Evolutionary conservation across 2,113 vertebrate genomes (phyloP).

Genomic region (Pardalotus punctatus): DNA sequence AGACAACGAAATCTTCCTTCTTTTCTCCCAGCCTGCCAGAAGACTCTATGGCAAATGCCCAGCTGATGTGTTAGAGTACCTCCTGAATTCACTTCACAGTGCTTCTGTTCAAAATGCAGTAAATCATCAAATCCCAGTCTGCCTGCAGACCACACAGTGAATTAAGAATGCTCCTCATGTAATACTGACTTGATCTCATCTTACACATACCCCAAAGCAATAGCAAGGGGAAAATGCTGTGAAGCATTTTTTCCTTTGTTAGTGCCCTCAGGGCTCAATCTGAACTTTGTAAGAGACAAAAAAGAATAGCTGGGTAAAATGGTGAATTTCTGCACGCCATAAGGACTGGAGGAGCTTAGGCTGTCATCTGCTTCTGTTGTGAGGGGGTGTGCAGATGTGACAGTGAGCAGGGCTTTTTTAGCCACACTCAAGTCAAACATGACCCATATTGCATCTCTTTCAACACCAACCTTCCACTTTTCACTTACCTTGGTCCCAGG

Average conservation of each 20-base stretch:
- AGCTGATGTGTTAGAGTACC: not conserved
- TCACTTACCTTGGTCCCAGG: not conserved
- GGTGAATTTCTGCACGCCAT: slow-evolving; percentile 5
- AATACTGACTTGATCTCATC: slow-evolving; percentile 58
- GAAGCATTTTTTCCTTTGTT: slow-evolving; percentile 65
- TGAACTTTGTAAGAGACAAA: slow-evolving; percentile 62
- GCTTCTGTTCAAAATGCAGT: slow-evolving; percentile 6
- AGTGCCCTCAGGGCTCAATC: slow-evolving; percentile 57
- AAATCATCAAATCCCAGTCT: slow-evolving; percentile 8
- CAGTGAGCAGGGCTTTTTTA: not conserved
- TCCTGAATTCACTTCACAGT: not conserved
- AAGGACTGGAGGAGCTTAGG: not conserved
- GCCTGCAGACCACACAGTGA: not conserved
- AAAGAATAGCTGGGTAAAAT: slow-evolving; percentile 45
- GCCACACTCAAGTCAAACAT: not conserved
- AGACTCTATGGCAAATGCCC: not conserved
- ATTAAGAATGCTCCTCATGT: slow-evolving; percentile 50
- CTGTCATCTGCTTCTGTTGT: not conserved
- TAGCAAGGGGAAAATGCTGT: slow-evolving; percentile 46
- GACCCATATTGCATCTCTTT: not conserved
- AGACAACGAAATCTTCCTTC: not conserved
- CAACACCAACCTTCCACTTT: not conserved
- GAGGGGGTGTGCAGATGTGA: not conserved
- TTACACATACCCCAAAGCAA: slow-evolving; percentile 65
- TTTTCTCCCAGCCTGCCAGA: not conserved